These are phyloP conservation scores for Eulemur coronatus DNA, from an alignment of 2,797 vertebrate genomes.

Conservation along the genomic window DNA sequence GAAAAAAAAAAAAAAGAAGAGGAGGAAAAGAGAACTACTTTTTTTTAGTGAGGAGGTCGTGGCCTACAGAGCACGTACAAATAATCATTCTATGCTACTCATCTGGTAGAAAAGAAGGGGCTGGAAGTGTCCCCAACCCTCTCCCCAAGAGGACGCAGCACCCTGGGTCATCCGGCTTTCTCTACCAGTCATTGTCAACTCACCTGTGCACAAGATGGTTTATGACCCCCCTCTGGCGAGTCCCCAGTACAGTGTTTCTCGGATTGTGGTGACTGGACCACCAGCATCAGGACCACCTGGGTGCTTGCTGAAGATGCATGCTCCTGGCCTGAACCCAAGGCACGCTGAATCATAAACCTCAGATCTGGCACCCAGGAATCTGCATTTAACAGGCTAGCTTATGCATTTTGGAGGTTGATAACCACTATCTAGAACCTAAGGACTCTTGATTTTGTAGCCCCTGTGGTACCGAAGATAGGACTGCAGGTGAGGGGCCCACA, in stretches of 20 bases:
- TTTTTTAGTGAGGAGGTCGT: not conserved
- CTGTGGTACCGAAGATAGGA: not conserved
- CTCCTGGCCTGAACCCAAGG: not conserved
- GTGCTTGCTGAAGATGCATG: not conserved
- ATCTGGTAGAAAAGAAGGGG: not conserved
- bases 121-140: fast-evolving
- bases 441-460: not conserved
- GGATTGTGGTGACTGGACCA: not conserved
- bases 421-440: not conserved
- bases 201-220: not conserved
- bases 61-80: not conserved
- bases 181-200: not conserved
- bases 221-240: not conserved
- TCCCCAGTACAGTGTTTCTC: not conserved
- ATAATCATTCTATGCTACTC: not conserved
- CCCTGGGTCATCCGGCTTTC: not conserved
- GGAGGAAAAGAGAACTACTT: not conserved
- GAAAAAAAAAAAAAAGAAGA: not conserved
- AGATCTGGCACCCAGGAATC: not conserved
- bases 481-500: no score
- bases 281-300: not conserved
- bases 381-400: not conserved
- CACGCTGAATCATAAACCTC: not conserved
- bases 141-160: not conserved
- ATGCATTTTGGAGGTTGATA: not conserved